Base-by-base conservation (phyloP, 2,888 invertebrate genomes). In the Ommatoiulus sabulosus region DNA sequence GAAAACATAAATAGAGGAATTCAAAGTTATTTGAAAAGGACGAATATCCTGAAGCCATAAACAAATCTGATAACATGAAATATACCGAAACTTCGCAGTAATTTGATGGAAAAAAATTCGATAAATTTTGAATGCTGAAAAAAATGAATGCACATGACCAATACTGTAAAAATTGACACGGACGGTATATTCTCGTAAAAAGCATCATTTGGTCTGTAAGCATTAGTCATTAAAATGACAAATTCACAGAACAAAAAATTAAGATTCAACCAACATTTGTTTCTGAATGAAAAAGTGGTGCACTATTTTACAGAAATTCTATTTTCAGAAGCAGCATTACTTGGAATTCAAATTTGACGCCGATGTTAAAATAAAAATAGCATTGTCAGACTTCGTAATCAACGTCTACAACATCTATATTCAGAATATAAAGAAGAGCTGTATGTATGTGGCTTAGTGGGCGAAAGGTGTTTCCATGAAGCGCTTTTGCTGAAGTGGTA, bases 1-100 rank as follows among this genome's bases (percentile, higher is more conserved):
- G 80, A 15, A 80, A 80, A 80, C 80, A 80, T 80, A 80, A 80
- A 80, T 80, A 80, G 35, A 12, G 15, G 24, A 80, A 80, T 80
- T 80, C 80, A 43, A 35, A 80, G 80, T 80, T 24, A 80, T 80
- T 80, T 24, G 80, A 80, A 80, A 35, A 15, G 3, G 12, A 12
- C 80, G 35, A 80, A 80, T 80, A 80, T 80, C 35, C 80, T 35
- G 80, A 80, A 80, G 0, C 80, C 35, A 80, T 35, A 80, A 80
- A 80, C 80, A 80, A 80, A 24, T 35, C 80, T 35, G 12, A 35
- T 80, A 35, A 80, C 80, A 80, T 24, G 35, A 80, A 43, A 80
- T 80, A 80, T n/a, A 57, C 3, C 57, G 80, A 80, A 72, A 72
- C 24, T 72, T 24, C 15, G 80, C 0, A 8, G 80, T 24, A 80